These are phyloP conservation scores for Ectobius pallidus DNA, from an alignment of 2,888 invertebrate species.

Conservation along the genomic window DNA sequence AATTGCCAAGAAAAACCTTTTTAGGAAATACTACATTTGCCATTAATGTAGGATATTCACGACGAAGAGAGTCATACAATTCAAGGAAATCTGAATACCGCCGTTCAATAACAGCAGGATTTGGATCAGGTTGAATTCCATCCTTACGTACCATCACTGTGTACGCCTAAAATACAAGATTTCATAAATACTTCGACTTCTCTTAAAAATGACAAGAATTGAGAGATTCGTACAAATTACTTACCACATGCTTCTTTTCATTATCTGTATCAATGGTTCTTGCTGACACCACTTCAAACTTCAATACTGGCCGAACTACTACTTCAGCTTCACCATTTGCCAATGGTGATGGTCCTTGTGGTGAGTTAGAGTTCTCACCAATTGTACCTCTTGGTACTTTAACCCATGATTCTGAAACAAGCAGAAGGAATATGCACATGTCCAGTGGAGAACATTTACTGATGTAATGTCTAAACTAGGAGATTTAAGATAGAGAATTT, in stretches of 20 bases:
- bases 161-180: conserved; percentile 53
- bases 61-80: conserved; percentile 66
- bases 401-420: conserved; percentile 40
- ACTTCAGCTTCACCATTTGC: conserved; percentile 13
- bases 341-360: neutral
- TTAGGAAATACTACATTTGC: conserved; percentile 66
- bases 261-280: conserved; percentile 65
- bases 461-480: too few relatives aligned
- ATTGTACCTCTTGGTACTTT: conserved; percentile 33
- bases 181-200: neutral
- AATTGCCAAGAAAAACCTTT: conserved; percentile 73
- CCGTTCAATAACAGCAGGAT: conserved; percentile 70
- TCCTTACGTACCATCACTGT: conserved; percentile 68
- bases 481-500: too few relatives aligned
- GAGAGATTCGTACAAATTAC: too few relatives aligned
- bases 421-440: too few relatives aligned
- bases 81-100: conserved; percentile 75
- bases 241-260: conserved; percentile 70
- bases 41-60: conserved; percentile 63
- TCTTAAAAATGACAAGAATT: neutral
- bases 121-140: conserved; percentile 61
- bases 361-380: neutral
- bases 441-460: too few relatives aligned
- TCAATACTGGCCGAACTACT: conserved; percentile 50
- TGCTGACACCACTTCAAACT: conserved; percentile 72